A percentile compares a stretch with the other conserved stretches of the same genome.
Evolutionary conservation across 2,113 vertebrate species (phyloP).

Genomic region (Stictonetta naevosa): DNA sequence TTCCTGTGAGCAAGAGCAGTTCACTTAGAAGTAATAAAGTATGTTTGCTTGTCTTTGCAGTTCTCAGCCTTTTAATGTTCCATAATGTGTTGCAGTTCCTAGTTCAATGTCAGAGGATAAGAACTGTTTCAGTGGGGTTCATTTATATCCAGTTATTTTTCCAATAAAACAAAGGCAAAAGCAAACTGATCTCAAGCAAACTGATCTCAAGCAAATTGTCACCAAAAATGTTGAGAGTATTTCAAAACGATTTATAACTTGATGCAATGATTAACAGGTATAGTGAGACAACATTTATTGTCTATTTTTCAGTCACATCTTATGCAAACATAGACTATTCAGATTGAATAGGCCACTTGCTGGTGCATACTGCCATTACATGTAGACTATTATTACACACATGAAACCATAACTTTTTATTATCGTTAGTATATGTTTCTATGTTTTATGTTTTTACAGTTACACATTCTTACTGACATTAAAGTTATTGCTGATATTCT

Average conservation of each 20-base stretch:
- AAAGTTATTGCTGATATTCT: not conserved
- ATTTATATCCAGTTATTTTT: not conserved
- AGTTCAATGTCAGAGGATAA: not conserved
- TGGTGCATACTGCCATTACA: not conserved
- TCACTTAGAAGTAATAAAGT: not conserved
- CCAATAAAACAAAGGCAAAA: not conserved
- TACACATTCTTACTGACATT: not conserved
- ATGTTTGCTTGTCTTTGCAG: not conserved
- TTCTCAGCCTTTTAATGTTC: not conserved
- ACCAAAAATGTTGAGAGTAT: not conserved
- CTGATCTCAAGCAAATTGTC: not conserved
- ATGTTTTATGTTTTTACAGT: not conserved
- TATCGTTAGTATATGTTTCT: not conserved
- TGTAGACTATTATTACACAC: not conserved
- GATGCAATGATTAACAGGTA: not conserved
- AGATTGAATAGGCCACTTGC: not conserved
- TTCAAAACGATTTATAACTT: not conserved
- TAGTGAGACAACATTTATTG: not conserved
- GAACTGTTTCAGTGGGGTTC: not conserved
- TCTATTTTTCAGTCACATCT: not conserved
- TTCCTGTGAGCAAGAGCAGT: not conserved
- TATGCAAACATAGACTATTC: not conserved
- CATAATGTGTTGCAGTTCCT: not conserved
- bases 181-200: not conserved
- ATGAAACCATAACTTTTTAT: not conserved